Evolutionary conservation across 1,140 invertebrate genomes (phyloP), one percentile per base, ranked within the genome.

Genomic region (Mamestra configurata): DNA sequence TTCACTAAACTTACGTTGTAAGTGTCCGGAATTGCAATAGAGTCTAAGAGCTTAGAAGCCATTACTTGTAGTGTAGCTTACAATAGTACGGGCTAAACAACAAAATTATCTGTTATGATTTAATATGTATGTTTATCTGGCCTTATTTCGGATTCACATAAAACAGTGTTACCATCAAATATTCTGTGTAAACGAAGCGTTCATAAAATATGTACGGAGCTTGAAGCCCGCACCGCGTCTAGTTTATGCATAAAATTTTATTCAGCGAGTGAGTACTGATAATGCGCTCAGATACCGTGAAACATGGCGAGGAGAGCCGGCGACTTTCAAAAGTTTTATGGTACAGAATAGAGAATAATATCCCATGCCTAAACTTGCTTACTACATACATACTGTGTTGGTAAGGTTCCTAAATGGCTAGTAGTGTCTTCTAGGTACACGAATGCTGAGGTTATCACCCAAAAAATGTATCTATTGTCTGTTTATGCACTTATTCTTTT

Each of bases 171-270:
- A 49, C 68, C 59, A 82, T 88, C 77, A 86, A 82, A 85, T 86
- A 90, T 90, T 88, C 84, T 59, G 80, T 80, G 80, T 79, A 86
- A 87, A 84, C 83, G 81, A 81, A 59, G 80, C 68, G 68, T 70
- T 79, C 55, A 86, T 89, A 84, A 88, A 89, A 88, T 87, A 89
- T 89, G 83, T 84, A 88, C 61, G 53, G 51, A 53, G 49, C 73
- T 73, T 80, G 77, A 77, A 80, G 64, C 71, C 57, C 51, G 81
- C 37, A 40, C 57, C 46, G 66, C 49, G 59, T 43, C 71, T 75
- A 79, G 71, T 78, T 83, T 80, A 80, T 79, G 70, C 31, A 80
- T 64, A 72, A 61, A 77, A 77, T 71, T 81, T 77, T 70, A 72
- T 81, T 81, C 66, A 40, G 53, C 37, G 37, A 61, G 72, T 61